A percentile compares a stretch with the other conserved stretches of the same genome.
Conservation (phyloP, 2,797 vertebrate genomes). For the Columba guinea region DNA sequence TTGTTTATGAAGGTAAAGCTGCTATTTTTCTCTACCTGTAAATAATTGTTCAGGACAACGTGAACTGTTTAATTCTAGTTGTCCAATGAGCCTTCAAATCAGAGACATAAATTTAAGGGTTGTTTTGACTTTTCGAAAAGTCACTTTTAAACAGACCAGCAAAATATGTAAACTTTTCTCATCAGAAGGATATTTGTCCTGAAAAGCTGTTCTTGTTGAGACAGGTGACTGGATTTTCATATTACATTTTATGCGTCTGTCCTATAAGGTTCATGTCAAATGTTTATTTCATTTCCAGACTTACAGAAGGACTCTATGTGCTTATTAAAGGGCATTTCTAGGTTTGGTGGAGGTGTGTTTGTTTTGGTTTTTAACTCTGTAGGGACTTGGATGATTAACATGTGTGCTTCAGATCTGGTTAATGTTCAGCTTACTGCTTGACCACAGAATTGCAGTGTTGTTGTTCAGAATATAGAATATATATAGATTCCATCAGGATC, state of each 20-base stretch:
- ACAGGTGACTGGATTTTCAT: neutral
- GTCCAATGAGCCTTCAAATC: neutral
- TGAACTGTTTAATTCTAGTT: constrained; percentile 50
- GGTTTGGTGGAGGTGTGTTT: neutral
- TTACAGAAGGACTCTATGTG: neutral
- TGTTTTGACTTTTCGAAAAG: constrained; percentile 47
- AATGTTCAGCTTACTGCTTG: neutral
- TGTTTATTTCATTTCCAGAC: constrained; percentile 1
- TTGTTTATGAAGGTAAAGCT: constrained; percentile 46
- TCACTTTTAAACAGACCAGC: constrained; percentile 35
- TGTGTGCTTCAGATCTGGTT: neutral
- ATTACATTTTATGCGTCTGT: neutral
- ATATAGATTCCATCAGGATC: neutral
- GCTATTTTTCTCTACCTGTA: constrained; percentile 32
- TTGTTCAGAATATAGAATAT: neutral
- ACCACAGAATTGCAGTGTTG: neutral
- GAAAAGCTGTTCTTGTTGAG: neutral
- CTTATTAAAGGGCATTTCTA: neutral
- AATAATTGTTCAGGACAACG: constrained; percentile 10
- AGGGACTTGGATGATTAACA: neutral
- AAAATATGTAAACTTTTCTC: constrained; percentile 57
- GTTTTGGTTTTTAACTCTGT: neutral
- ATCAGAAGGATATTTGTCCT: neutral
- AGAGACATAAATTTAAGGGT: constrained; percentile 1
- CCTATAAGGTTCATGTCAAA: neutral